Percentiles rank a stretch among this genome's conserved stretches.
These are phyloP conservation scores for Pelecanoides urinatrix DNA, from an alignment of 2,113 vertebrate species.

Conservation along the genomic window DNA sequence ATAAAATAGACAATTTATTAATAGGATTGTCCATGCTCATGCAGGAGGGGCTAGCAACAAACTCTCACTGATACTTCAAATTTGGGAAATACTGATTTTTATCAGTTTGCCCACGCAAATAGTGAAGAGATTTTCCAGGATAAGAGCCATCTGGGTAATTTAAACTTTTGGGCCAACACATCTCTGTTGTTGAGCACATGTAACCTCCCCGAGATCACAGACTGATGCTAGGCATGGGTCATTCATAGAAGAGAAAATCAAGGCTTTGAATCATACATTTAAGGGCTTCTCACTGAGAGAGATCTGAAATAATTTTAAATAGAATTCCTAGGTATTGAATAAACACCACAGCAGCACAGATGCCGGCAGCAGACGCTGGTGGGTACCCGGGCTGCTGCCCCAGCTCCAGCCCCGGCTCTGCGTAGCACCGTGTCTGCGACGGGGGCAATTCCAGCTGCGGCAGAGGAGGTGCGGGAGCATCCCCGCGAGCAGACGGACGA, in stretches of 20 bases:
- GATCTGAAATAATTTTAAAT: constrained; percentile 4
- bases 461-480: background rate
- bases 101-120: background rate
- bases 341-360: background rate
- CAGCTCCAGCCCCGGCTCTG: background rate
- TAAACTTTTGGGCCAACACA: background rate
- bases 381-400: background rate
- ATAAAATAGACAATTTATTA: background rate
- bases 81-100: background rate
- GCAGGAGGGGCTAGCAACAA: background rate
- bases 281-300: background rate
- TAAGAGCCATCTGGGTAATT: background rate
- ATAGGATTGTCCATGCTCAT: background rate
- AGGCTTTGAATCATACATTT: constrained; percentile 22
- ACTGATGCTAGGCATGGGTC: background rate
- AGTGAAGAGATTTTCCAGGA: background rate
- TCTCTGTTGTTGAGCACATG: background rate
- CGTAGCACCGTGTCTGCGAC: accelerated
- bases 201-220: background rate
- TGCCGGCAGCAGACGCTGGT: background rate
- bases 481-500: accelerated
- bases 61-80: background rate
- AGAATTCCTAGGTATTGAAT: background rate
- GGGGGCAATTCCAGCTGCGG: background rate
- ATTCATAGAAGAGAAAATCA: constrained; percentile 2